These are phyloP conservation scores for Chloroclystis v-ata DNA, from an alignment of 2,888 invertebrate genomes.

Conservation along the genomic window DNA sequence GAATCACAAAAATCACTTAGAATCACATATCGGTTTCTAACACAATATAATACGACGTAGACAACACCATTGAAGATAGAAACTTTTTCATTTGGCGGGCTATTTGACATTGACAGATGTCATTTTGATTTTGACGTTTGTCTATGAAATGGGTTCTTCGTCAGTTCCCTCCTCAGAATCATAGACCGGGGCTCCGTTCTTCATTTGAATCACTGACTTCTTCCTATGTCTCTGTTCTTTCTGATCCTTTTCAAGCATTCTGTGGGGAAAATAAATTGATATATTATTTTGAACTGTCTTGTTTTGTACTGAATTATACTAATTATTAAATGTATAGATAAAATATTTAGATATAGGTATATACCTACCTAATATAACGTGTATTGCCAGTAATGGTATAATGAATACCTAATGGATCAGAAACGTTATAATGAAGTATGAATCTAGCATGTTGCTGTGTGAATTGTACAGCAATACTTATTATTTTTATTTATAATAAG, in stretches of 20 bases:
- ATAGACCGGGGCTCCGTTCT: conserved; percentile 74
- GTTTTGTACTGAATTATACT: no score
- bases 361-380: no score
- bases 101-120: conserved; percentile 30
- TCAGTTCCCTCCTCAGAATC: conserved; percentile 81
- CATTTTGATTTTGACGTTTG: conserved; percentile 34
- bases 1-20: conserved; percentile 57
- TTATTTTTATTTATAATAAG: no score
- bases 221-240: conserved; percentile 76
- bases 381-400: no score
- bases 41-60: neutral
- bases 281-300: neutral
- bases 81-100: conserved; percentile 32
- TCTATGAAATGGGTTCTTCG: conserved; percentile 81
- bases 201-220: conserved; percentile 79
- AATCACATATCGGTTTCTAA: conserved; percentile 27
- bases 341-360: no score
- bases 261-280: conserved; percentile 31
- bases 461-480: no score
- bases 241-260: conserved; percentile 69
- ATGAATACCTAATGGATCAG: no score
- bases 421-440: no score
- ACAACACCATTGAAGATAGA: conserved; percentile 6
- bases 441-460: no score
- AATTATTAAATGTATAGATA: no score